Conservation (phyloP, 1,140 invertebrate genomes). For the Diachasma alloeum region DNA sequence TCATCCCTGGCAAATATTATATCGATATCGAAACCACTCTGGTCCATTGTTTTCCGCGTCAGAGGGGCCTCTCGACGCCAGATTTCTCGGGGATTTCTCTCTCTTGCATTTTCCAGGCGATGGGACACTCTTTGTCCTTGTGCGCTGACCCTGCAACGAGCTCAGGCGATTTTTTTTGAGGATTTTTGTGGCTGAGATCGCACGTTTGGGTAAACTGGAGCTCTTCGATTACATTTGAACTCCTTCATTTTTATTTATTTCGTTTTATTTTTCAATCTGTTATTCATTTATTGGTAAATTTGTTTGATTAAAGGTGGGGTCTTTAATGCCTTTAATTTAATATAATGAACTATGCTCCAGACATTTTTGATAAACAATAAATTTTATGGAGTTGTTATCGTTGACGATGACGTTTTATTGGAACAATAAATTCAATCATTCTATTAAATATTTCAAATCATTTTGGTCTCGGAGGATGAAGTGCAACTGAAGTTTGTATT, state of each 20-base stretch:
- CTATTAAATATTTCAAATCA: neutral
- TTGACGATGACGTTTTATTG: too few relatives aligned
- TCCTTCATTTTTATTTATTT: neutral
- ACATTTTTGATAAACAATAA: too few relatives aligned
- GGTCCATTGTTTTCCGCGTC: slow-evolving; percentile 11
- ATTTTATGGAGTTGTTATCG: too few relatives aligned
- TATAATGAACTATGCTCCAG: too few relatives aligned
- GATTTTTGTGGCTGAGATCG: slow-evolving; percentile 5
- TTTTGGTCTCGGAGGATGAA: too few relatives aligned
- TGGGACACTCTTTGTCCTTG: slow-evolving; percentile 41
- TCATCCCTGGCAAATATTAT: slow-evolving; percentile 11
- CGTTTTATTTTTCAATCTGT: too few relatives aligned
- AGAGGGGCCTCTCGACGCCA: slow-evolving; percentile 2
- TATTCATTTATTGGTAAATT: too few relatives aligned
- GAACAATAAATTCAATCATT: too few relatives aligned
- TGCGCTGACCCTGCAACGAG: slow-evolving; percentile 27
- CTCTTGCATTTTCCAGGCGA: slow-evolving; percentile 44
- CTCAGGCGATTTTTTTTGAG: slow-evolving; percentile 1
- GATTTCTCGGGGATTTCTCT: slow-evolving; percentile 7
- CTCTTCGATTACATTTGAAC: neutral
- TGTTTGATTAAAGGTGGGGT: too few relatives aligned
- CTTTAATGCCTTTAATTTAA: too few relatives aligned
- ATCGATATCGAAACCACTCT: slow-evolving; percentile 26
- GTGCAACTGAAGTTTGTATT: too few relatives aligned
- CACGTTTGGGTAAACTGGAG: slow-evolving; percentile 24